These are phyloP conservation scores for Trichomalopsis sarcophagae DNA, from an alignment of 1,140 invertebrate species.

Conservation along the genomic window DNA sequence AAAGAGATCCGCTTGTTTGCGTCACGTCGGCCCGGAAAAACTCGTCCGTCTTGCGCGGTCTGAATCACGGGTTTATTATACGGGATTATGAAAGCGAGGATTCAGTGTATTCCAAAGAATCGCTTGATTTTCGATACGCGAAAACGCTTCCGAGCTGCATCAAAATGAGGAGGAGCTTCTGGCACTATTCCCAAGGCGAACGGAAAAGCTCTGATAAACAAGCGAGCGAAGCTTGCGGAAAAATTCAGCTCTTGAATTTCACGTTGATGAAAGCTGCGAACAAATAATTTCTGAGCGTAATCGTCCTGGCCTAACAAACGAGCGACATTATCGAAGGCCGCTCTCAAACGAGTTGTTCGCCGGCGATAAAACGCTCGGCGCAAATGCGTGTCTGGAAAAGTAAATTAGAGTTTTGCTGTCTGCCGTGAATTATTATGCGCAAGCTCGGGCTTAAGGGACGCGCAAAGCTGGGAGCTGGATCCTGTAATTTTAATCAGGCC, in stretches of 20 bases:
- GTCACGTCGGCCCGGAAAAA: constrained; percentile 6
- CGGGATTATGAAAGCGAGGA: not conserved
- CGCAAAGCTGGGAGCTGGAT: not conserved
- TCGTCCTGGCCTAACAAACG: not conserved
- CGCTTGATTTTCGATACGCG: not conserved
- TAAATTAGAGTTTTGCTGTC: constrained; percentile 17
- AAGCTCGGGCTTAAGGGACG: not conserved
- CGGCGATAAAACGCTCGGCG: not conserved
- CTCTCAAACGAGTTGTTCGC: not conserved
- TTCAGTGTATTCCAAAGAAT: not conserved
- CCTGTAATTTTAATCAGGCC: constrained; percentile 1
- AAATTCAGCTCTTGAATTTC: not conserved
- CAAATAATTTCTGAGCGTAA: not conserved
- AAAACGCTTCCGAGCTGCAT: not conserved
- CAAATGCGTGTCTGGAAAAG: constrained; percentile 14
- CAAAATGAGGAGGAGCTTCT: not conserved
- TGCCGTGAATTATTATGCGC: not conserved
- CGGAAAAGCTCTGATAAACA: not conserved
- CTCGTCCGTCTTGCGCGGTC: not conserved
- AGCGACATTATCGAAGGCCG: not conserved
- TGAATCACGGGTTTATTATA: not conserved
- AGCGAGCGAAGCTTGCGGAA: not conserved
- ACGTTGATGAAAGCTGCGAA: not conserved
- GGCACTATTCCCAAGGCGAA: not conserved
- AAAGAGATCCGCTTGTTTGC: constrained; percentile 4